Evolutionary conservation across 2,797 vertebrate genomes (phyloP), one percentile per base, ranked within the genome.

Genomic region (Phalanger gymnotis): DNA sequence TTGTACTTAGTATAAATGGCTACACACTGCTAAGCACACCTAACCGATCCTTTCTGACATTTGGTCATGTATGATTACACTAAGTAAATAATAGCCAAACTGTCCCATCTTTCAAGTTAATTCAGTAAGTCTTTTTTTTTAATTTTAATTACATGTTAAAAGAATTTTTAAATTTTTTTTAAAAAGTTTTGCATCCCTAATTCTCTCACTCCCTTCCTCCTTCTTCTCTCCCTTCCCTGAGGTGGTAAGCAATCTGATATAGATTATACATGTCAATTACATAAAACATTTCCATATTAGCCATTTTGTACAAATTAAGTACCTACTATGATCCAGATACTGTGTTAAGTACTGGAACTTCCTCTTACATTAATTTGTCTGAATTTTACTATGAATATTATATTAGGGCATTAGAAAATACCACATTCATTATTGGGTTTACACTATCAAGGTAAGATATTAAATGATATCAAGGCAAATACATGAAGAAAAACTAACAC

Each of bases 1-100:
- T 97, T 95, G 95, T 89, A 96, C 92, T 94, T 95, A 97, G 93
- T 97, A 97, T 13, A 93, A 94, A 90, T 54, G 93, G 30, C 92
- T 96, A 95, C 95, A 94, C 91, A 0, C 91, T 93, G 92, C 53
- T 92, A 96, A 96, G 95, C 96, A 96, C 93, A 95, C 89, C 81
- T 95, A 92, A 94, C 47, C 93, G 93, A 53, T 94, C 31, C 53
- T 97, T 97, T 93, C 95, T 93, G 91, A 90, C 93, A 52, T 92
- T 10, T 27, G 90, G 7, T 95, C 95, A 95, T 94, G 34, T 95
- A 96, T 55, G 96, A 92, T 95, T 97, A 96, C 3, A 95, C 28
- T 91, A 94, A 96, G 94, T 95, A 95, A 95, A 93, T 58, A 94
- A 94, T 94, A 90, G 90, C 73, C 73, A 93, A 19, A 94, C 5